Evolutionary conservation across 2,888 invertebrate genomes (phyloP).

Genomic region (Brenthis hecate): DNA sequence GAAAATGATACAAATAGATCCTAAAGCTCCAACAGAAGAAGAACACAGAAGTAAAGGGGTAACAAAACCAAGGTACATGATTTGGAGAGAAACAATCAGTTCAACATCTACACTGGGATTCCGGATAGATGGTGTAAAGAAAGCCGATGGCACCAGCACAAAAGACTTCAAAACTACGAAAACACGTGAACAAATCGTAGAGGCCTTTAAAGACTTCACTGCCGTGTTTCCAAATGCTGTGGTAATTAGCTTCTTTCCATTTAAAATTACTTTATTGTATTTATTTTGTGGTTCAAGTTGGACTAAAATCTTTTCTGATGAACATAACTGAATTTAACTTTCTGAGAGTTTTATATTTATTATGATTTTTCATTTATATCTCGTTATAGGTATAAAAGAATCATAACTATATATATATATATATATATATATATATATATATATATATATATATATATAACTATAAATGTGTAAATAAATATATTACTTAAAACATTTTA

Average conservation of each 20-base stretch:
- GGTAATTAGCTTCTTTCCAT: constrained; percentile 78
- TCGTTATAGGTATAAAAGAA: too few relatives aligned
- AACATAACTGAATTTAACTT: too few relatives aligned
- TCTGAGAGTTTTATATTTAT: too few relatives aligned
- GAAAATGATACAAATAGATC: constrained; percentile 97
- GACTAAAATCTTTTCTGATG: too few relatives aligned
- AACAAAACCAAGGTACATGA: constrained; percentile 96
- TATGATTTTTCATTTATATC: too few relatives aligned
- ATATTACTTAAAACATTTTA: neutral
- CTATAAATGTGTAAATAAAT: neutral
- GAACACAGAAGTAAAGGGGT: constrained; percentile 95
- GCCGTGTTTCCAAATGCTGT: constrained; percentile 89
- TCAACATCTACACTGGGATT: constrained; percentile 98
- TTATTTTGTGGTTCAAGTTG: neutral
- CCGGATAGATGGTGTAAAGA: constrained; percentile 96
- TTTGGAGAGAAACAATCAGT: constrained; percentile 98
- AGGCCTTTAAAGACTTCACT: constrained; percentile 91
- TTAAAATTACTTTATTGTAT: neutral
- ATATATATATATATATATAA: too few relatives aligned
- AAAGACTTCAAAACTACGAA: constrained; percentile 98
- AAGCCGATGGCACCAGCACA: constrained; percentile 93
- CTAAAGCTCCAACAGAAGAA: constrained; percentile 93
- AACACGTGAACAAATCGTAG: constrained; percentile 90
- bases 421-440: too few relatives aligned
- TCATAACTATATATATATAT: too few relatives aligned